phyloP scores from a whole-genome alignment of 2,888 invertebrate genomes.

The Cheilosia soror region DNA sequence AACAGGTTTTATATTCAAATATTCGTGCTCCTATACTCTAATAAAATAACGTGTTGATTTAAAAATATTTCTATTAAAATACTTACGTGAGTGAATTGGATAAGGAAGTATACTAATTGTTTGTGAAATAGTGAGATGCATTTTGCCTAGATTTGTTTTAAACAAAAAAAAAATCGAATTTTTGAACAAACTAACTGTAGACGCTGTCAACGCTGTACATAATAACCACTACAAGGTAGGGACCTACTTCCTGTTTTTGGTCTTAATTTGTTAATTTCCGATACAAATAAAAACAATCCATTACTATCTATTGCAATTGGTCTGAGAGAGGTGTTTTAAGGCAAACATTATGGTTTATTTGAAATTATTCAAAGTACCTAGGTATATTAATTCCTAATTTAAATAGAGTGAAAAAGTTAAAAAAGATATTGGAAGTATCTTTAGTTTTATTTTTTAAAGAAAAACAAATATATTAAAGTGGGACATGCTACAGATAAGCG shows the following conservation, averaged over 20 bases:
- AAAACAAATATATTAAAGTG: not conserved
- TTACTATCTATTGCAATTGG: no score
- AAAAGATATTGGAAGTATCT: not conserved
- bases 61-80: constrained; percentile 1
- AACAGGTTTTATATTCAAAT: not conserved
- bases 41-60: not conserved
- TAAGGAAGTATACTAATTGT: not conserved
- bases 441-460: not conserved
- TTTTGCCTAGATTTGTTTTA: constrained; percentile 1
- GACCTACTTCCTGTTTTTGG: not conserved
- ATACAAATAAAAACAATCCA: no score
- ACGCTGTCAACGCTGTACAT: not conserved
- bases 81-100: constrained; percentile 24
- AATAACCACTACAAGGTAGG: constrained; percentile 23
- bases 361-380: no score
- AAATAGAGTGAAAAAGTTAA: not conserved
- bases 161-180: not conserved
- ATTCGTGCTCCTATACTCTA: not conserved
- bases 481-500: not conserved
- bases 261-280: not conserved
- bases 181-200: not conserved
- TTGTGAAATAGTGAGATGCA: constrained; percentile 30
- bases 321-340: no score
- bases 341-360: no score
- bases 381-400: no score